Conservation (phyloP, 2,113 vertebrate species). For the Morphnarchus princeps region DNA sequence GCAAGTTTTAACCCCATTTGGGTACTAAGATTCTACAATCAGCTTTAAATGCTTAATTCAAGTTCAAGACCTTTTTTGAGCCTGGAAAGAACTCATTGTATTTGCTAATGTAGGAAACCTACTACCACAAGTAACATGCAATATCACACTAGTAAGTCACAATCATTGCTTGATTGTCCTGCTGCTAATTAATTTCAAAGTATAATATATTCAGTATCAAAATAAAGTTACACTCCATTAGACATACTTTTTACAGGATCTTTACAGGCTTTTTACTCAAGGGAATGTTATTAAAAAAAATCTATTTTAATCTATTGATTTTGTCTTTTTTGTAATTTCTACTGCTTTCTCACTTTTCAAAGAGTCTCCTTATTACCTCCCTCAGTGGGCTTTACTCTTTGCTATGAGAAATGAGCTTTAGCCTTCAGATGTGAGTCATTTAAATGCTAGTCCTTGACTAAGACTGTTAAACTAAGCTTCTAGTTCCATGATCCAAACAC, state of each 20-base stretch:
- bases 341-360: background rate
- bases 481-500: background rate
- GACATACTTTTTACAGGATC: background rate
- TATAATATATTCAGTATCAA: background rate
- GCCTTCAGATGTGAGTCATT: background rate
- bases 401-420: background rate
- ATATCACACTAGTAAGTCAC: background rate
- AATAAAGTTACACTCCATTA: background rate
- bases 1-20: background rate
- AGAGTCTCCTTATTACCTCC: background rate
- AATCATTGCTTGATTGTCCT: background rate
- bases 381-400: background rate
- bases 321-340: background rate
- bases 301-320: background rate
- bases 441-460: background rate
- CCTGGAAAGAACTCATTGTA: background rate
- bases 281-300: too few species aligned
- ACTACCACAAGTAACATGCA: background rate
- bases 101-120: background rate
- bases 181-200: background rate
- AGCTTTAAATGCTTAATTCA: background rate
- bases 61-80: background rate
- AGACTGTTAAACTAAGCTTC: background rate
- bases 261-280: background rate
- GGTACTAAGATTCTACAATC: background rate